Evolutionary conservation across 2,797 vertebrate genomes (phyloP), one percentile per base, ranked within the genome.

Genomic region (Columba guinea): DNA sequence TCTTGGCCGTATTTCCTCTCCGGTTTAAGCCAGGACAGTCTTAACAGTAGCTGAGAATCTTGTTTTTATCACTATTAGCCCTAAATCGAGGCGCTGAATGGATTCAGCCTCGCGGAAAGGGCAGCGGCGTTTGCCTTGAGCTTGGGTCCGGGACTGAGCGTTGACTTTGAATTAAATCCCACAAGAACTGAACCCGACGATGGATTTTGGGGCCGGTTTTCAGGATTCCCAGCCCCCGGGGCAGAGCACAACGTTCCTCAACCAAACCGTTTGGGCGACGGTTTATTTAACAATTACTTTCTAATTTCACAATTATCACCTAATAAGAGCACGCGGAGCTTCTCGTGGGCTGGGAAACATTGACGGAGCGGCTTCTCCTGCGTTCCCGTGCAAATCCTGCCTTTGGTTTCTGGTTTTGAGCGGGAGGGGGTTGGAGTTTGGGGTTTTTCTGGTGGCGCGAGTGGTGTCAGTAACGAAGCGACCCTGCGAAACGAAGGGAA

Each of bases 111-210:
- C 7, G 11, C 18, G 52, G 52, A 48, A 56, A 18, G 2, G 3
- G n/a, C 20, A 35, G 17, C 5, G 10, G 10, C 2, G 0, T 35
- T 62, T 26, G 39, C 41, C 81, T 68, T 37, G 34, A 84, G 23
- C 26, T 35, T 30, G 10, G 10, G 27, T 49, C 32, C 0, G 1
- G 27, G 4, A 46, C 44, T 2, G 24, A 27, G 62, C 18, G 4
- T 35, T 20, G 84, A 23, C 9, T 30, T 88, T 90, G 69, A 71
- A 27, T 76, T 75, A 10, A 37, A 37, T 39, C 14, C 4, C 41
- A 59, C 63, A 7, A 92, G 41, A 46, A 46, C 44, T 10, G 8
- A 46, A 46, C 44, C 44, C 19, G 9, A 20, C 44, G 44, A 46
- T 46, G 44, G 44, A 46, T 46, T 46, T 46, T 46, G 44, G 19